Percentiles rank a stretch among this genome's conserved stretches.
phyloP scores from a whole-genome alignment of 2,888 invertebrate species.

The Macropis europaea region DNA sequence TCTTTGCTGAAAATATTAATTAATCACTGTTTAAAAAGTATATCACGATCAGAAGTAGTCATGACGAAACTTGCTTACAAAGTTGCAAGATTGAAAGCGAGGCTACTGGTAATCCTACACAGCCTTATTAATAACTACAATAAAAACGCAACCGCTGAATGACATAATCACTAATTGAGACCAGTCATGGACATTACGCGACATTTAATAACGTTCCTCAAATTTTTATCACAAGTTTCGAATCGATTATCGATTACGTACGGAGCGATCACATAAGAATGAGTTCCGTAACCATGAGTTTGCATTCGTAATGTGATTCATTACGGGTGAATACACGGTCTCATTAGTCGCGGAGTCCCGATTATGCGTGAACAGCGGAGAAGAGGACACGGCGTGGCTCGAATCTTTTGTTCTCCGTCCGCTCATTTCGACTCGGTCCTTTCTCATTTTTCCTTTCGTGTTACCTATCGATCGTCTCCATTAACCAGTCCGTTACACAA shows the following conservation, averaged over 20 bases:
- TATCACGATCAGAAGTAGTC: no score
- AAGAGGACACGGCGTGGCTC: background rate
- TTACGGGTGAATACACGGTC: background rate
- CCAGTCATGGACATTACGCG: constrained; percentile 10
- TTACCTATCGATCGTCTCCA: constrained; percentile 67
- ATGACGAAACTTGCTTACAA: no score
- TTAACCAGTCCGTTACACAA: constrained; percentile 72
- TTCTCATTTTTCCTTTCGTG: constrained; percentile 11
- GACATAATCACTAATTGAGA: background rate
- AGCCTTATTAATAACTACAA: no score
- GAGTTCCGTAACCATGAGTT: constrained; percentile 2
- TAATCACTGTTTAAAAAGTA: no score
- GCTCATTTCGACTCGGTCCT: background rate
- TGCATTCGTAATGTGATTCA: background rate
- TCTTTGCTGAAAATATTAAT: no score
- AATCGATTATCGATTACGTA: constrained; percentile 30
- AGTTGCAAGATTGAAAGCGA: no score
- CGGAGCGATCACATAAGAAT: constrained; percentile 20
- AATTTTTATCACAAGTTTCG: constrained; percentile 35
- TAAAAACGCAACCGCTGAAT: constrained; percentile 1
- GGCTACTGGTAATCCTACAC: no score
- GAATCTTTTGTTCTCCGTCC: background rate
- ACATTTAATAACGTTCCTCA: constrained; percentile 34
- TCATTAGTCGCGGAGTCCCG: background rate
- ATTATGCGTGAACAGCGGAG: background rate